Conservation (phyloP, 53 echinoderm and acorn worm genomes). For the Pentamera pediparva region DNA sequence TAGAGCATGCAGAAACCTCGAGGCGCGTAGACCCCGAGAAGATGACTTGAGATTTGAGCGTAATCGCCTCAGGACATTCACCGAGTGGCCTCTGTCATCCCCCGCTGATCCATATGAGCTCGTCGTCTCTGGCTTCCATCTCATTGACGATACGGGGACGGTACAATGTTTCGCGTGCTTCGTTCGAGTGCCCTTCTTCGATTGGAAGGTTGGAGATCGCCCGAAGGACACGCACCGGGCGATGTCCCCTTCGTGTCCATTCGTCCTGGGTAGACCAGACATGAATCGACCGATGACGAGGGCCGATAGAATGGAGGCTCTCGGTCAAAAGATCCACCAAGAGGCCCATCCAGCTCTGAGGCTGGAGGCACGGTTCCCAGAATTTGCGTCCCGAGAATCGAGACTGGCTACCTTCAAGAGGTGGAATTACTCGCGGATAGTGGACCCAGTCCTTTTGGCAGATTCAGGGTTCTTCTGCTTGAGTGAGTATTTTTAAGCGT, state of each 20-base stretch:
- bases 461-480: slow-evolving; percentile 9
- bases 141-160: not conserved
- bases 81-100: not conserved
- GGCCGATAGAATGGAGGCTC: not conserved
- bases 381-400: not conserved
- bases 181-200: not conserved
- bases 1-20: no score
- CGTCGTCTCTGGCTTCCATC: not conserved
- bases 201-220: slow-evolving; percentile 13
- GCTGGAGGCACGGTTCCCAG: no score
- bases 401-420: not conserved
- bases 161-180: slow-evolving; percentile 25
- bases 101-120: slow-evolving; percentile 6
- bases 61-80: not conserved
- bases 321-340: not conserved
- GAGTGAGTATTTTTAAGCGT: no score
- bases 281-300: not conserved
- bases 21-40: no score
- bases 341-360: no score
- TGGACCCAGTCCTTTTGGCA: not conserved
- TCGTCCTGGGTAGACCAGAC: not conserved
- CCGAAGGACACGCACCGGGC: not conserved
- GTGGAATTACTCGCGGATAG: not conserved
- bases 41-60: no score
- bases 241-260: slow-evolving; percentile 12